Percentiles rank a stretch among this genome's conserved stretches.
phyloP scores from a whole-genome alignment of 1,140 invertebrate genomes.

The Gryllus bimaculatus region DNA sequence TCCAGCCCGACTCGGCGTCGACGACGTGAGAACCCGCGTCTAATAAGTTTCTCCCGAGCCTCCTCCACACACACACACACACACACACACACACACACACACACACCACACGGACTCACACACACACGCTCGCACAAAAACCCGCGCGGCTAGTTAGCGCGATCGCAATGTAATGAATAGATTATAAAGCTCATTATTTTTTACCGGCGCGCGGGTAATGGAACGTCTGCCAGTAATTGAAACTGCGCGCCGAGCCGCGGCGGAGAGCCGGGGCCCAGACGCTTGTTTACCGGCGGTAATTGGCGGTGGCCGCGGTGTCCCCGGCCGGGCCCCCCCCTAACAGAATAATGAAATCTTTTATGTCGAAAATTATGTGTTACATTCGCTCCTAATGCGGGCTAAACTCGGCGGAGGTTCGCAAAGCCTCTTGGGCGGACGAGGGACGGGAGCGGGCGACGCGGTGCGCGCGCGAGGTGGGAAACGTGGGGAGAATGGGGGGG shows the following conservation, averaged over 20 bases:
- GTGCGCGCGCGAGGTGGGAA: too few relatives aligned
- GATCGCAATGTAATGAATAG: neutral
- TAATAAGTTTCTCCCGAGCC: neutral
- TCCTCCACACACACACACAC: too few relatives aligned
- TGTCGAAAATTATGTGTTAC: constrained; percentile 1
- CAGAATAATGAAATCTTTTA: constrained; percentile 6
- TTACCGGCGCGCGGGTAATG: neutral
- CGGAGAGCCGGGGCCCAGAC: neutral
- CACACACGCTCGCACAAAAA: neutral
- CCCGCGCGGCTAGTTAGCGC: neutral
- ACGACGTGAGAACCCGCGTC: neutral
- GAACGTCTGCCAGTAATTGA: neutral
- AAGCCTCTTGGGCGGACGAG: too few relatives aligned
- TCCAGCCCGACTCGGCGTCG: neutral
- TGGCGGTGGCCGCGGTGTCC: neutral
- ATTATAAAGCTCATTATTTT: constrained; percentile 1
- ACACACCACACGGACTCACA: too few relatives aligned
- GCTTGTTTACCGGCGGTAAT: neutral
- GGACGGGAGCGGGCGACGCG: too few relatives aligned
- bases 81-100: too few relatives aligned
- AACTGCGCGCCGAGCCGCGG: neutral
- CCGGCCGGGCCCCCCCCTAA: neutral
- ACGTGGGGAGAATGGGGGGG: too few relatives aligned
- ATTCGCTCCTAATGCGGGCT: neutral
- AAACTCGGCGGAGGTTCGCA: neutral